Percentiles rank a stretch among this genome's conserved stretches.
Evolutionary conservation across 2,113 vertebrate species (phyloP).

Genomic region (Arizona elegans): DNA sequence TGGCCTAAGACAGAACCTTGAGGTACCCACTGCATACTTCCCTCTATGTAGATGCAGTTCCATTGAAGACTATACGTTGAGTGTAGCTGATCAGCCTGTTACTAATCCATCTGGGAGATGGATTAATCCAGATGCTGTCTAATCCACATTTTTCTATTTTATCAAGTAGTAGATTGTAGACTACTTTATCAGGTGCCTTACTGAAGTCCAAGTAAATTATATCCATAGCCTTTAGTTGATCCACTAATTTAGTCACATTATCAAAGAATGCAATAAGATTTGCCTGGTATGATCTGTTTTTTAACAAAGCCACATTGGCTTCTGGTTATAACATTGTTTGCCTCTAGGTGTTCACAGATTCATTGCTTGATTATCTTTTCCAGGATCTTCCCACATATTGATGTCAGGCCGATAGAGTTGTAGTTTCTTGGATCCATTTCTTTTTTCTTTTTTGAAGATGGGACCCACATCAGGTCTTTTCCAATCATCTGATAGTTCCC

Average conservation of each 20-base stretch:
- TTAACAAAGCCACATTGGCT: neutral
- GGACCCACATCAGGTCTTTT: neutral
- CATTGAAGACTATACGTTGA: no score
- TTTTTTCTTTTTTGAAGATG: neutral
- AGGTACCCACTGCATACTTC: neutral
- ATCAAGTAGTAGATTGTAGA: neutral
- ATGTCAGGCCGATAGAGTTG: neutral
- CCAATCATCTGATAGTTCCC: neutral
- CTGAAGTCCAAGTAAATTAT: neutral
- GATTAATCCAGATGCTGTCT: neutral
- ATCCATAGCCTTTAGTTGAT: neutral
- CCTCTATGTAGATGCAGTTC: neutral
- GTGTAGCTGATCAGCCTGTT: no score
- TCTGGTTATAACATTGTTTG: neutral
- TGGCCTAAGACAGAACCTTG: no score
- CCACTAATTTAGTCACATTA: neutral
- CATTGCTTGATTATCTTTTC: neutral
- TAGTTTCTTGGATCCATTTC: neutral
- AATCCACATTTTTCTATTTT: neutral
- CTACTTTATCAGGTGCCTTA: neutral
- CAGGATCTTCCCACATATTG: neutral
- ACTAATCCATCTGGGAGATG: neutral
- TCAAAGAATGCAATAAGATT: neutral
- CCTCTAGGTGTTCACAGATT: neutral
- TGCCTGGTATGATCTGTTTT: neutral